Evolutionary conservation across 2,113 vertebrate genomes (phyloP).

Genomic region (Romanogobio albipinnatus): DNA sequence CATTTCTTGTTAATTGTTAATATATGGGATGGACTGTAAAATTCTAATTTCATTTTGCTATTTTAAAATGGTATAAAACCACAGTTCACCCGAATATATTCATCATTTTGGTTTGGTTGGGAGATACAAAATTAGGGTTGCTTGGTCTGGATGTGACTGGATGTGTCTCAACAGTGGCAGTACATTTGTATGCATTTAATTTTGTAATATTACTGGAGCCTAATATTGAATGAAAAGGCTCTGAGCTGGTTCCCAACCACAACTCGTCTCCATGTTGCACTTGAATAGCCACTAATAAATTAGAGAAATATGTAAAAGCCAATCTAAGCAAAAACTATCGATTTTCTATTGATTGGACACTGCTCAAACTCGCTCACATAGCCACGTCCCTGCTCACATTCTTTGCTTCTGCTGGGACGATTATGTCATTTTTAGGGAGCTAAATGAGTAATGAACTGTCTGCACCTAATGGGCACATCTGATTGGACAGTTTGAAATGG

Average conservation of each 20-base stretch:
- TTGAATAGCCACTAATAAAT: conserved; percentile 1
- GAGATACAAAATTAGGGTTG: background rate
- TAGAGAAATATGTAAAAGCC: background rate
- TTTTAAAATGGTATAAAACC: background rate
- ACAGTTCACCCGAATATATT: background rate
- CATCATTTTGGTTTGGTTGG: background rate
- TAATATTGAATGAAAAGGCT: background rate
- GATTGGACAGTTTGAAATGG: conserved; percentile 57
- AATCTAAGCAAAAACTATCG: background rate
- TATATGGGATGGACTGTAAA: background rate
- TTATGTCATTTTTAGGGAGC: background rate
- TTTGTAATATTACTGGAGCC: background rate
- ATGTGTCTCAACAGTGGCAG: background rate
- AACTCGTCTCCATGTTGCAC: background rate
- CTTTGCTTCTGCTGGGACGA: background rate
- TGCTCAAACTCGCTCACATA: background rate
- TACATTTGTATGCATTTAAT: background rate
- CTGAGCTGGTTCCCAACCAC: background rate
- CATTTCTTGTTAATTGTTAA: background rate
- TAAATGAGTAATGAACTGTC: conserved; percentile 15
- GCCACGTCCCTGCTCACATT: background rate
- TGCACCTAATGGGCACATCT: background rate
- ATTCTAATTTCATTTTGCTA: background rate
- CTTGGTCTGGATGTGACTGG: background rate
- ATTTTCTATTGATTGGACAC: background rate